phyloP scores from a whole-genome alignment of 1,140 invertebrate species.

The Dolichoris vasculosae region DNA sequence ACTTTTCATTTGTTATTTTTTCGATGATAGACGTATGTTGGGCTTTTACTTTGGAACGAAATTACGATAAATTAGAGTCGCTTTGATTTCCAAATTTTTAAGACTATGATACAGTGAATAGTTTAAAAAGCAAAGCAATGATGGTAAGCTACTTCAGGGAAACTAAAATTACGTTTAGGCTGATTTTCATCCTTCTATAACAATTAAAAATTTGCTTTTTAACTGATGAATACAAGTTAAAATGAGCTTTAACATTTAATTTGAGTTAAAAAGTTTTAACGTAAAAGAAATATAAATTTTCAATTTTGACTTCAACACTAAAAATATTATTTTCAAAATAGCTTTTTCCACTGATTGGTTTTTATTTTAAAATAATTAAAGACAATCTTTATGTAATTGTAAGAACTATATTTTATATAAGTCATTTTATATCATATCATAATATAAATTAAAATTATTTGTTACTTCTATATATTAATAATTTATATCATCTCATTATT shows the following conservation, averaged over 20 bases:
- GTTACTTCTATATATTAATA: too few species aligned
- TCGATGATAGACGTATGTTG: not conserved
- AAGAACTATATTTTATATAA: too few species aligned
- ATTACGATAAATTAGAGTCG: not conserved
- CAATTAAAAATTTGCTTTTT: not conserved
- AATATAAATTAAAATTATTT: too few species aligned
- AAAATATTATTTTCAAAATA: too few species aligned
- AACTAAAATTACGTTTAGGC: not conserved
- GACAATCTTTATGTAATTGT: too few species aligned
- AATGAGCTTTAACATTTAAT: not conserved
- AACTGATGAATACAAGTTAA: not conserved
- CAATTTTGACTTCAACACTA: not conserved
- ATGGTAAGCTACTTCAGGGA: not conserved
- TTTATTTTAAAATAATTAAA: too few species aligned
- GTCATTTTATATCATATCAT: too few species aligned
- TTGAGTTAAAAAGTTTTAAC: not conserved
- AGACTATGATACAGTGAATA: not conserved
- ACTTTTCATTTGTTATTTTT: not conserved
- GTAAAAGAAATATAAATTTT: not conserved
- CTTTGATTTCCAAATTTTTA: not conserved
- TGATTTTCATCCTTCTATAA: not conserved
- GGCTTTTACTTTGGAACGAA: not conserved
- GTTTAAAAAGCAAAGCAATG: not conserved
- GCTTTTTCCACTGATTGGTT: too few species aligned
- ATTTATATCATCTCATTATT: too few species aligned